Evolutionary conservation across 2,797 vertebrate genomes (phyloP).

Genomic region (Streptopelia turtur): DNA sequence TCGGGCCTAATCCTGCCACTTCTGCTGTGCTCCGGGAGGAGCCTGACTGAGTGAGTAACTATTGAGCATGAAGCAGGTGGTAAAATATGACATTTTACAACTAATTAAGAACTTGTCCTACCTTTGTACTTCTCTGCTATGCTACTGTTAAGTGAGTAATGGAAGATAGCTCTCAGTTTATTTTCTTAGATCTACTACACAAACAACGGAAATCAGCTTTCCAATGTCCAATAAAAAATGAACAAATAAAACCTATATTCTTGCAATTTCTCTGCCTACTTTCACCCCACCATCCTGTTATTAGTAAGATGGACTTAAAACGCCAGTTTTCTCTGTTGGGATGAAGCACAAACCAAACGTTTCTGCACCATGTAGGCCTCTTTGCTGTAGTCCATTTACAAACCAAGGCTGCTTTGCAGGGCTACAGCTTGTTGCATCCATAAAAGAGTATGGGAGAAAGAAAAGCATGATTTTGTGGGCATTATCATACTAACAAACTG

Average conservation of each 20-base stretch:
- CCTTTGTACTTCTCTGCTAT: not conserved
- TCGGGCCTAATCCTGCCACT: not conserved
- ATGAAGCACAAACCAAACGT: not conserved
- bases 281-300: not conserved
- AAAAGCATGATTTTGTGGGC: not conserved
- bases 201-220: not conserved
- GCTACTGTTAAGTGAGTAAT: not conserved
- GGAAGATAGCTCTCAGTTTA: not conserved
- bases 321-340: not conserved
- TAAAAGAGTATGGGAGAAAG: not conserved
- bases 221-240: not conserved
- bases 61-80: not conserved
- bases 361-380: not conserved
- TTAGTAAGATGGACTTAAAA: not conserved
- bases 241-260: not conserved
- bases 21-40: not conserved
- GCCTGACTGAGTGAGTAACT: not conserved
- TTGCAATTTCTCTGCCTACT: not conserved
- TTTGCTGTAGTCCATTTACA: not conserved
- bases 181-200: not conserved
- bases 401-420: not conserved
- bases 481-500: not conserved
- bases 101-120: not conserved
- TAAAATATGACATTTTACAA: not conserved
- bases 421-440: not conserved